These are phyloP conservation scores for Cantharis nigra DNA, from an alignment of 2,888 invertebrate genomes.

Conservation along the genomic window DNA sequence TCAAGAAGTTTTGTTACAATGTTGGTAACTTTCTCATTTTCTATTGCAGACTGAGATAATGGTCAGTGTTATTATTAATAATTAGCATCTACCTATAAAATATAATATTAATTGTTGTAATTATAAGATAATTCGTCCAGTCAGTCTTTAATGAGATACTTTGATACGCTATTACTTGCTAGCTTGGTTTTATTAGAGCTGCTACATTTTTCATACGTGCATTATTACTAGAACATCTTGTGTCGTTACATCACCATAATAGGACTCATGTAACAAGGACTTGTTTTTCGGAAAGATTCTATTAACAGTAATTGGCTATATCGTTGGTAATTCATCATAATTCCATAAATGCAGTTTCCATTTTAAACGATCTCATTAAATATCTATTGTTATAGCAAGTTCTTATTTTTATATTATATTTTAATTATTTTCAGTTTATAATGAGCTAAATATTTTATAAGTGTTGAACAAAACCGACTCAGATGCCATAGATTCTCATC, in stretches of 20 bases:
- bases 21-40: not conserved
- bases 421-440: not conserved
- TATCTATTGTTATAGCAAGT: constrained; percentile 2
- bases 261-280: constrained; percentile 43
- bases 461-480: not conserved
- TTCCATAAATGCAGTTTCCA: constrained; percentile 7
- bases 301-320: constrained; percentile 45
- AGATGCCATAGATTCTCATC: too few species aligned
- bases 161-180: constrained; percentile 50
- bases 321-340: constrained; percentile 19
- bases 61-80: constrained; percentile 44
- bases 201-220: constrained; percentile 48
- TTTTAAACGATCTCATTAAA: constrained; percentile 5
- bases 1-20: constrained; percentile 4
- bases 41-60: constrained; percentile 11
- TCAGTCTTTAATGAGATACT: constrained; percentile 46
- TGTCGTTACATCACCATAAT: constrained; percentile 46
- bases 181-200: constrained; percentile 45
- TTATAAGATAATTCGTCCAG: constrained; percentile 47
- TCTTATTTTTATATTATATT: constrained; percentile 4
- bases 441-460: not conserved
- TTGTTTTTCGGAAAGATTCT: constrained; percentile 47
- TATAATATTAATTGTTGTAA: constrained; percentile 52
- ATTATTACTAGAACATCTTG: constrained; percentile 36
- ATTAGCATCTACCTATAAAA: constrained; percentile 46